A percentile compares a stretch with the other conserved stretches of the same genome.
Evolutionary conservation across 2,113 vertebrate genomes (phyloP).

Genomic region (Lota lota): DNA sequence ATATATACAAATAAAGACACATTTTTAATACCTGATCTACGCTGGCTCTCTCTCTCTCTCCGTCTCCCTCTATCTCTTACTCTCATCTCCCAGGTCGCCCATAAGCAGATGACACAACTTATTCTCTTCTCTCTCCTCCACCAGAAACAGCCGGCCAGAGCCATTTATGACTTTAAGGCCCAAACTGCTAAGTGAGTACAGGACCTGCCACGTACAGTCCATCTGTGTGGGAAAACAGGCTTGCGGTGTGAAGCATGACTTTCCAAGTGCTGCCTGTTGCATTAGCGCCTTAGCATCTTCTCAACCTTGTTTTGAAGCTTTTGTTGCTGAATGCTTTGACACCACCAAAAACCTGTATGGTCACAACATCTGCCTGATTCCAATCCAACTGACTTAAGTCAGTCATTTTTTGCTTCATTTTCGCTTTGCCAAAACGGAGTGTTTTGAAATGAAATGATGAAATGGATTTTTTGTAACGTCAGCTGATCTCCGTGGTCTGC

Average conservation of each 20-base stretch:
- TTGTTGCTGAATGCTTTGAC: background rate
- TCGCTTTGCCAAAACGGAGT: too few relatives aligned
- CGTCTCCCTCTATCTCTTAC: slow-evolving; percentile 28
- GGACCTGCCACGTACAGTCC: background rate
- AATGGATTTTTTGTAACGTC: too few relatives aligned
- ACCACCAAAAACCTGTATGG: background rate
- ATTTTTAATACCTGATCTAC: slow-evolving; percentile 31
- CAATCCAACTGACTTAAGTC: too few relatives aligned
- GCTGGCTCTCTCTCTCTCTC: slow-evolving; percentile 18
- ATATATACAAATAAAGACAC: background rate
- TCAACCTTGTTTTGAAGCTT: background rate
- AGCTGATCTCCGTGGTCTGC: too few relatives aligned
- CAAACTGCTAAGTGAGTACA: slow-evolving; percentile 97
- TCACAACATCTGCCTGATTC: too few relatives aligned
- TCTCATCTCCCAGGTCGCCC: slow-evolving; percentile 66
- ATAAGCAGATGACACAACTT: slow-evolving; percentile 78
- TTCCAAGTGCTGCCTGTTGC: slow-evolving; percentile 15
- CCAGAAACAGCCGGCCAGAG: slow-evolving; percentile 94
- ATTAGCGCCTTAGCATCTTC: slow-evolving; percentile 7
- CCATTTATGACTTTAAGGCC: slow-evolving; percentile 98
- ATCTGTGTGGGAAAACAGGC: background rate
- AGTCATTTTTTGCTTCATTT: too few relatives aligned
- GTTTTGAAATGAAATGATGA: too few relatives aligned
- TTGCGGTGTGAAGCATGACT: slow-evolving; percentile 11
- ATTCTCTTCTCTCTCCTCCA: slow-evolving; percentile 80